Percentiles rank a stretch among this genome's conserved stretches.
phyloP scores from a whole-genome alignment of 2,113 vertebrate genomes.

The Vidua macroura region DNA sequence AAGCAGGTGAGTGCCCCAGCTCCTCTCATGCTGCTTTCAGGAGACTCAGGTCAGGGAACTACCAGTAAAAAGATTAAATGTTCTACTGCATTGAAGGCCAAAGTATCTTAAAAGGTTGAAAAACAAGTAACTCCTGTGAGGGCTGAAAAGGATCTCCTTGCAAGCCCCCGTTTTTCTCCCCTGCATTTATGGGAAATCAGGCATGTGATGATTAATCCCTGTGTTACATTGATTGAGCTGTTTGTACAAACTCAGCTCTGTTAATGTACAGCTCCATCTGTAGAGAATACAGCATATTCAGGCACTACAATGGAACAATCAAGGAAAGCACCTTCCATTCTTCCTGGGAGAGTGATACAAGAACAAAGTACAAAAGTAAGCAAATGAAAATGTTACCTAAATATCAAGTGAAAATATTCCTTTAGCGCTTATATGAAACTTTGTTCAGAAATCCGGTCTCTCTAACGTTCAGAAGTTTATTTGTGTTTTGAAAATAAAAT shows the following conservation, averaged over 20 bases:
- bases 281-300: slow-evolving; percentile 28
- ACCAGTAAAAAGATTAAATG: neutral
- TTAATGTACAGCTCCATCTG: slow-evolving; percentile 52
- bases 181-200: slow-evolving; percentile 18
- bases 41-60: neutral
- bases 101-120: neutral
- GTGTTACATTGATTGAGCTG: slow-evolving; percentile 37
- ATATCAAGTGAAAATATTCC: neutral
- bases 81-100: neutral
- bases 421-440: neutral
- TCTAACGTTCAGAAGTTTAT: neutral
- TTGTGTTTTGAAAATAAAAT: slow-evolving; percentile 29
- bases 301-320: slow-evolving; percentile 28
- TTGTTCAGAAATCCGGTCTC: neutral
- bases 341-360: neutral
- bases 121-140: neutral
- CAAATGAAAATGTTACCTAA: slow-evolving; percentile 35
- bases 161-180: neutral
- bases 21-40: neutral
- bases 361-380: neutral
- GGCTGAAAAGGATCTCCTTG: neutral
- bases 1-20: neutral
- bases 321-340: neutral
- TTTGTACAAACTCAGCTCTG: slow-evolving; percentile 45
- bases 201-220: slow-evolving; percentile 28